Conservation (phyloP, 2,113 vertebrate genomes). For the Apistogramma diplotaenia region DNA sequence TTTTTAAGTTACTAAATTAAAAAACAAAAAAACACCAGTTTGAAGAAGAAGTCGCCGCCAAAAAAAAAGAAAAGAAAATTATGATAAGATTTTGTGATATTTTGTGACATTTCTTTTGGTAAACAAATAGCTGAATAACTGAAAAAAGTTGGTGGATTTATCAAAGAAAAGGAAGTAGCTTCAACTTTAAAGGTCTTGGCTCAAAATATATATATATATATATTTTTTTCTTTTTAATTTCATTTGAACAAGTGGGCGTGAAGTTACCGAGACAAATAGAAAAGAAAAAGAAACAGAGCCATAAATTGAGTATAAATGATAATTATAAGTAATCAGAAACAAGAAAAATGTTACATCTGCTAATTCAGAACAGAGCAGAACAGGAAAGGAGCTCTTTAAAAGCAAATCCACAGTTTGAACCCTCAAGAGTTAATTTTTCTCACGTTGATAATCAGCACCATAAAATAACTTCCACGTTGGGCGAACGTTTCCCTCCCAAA, state of each 20-base stretch:
- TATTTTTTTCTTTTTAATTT: not conserved
- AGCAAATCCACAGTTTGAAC: not conserved
- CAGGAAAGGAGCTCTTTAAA: not conserved
- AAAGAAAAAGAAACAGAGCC: not conserved
- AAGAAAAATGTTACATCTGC: not conserved
- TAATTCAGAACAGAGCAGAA: not conserved
- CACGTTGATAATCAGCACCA: not conserved
- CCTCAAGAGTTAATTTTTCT: rapidly evolving
- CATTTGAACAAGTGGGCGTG: rapidly evolving
- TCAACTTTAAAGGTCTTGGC: not conserved
- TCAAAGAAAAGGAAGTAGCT: not conserved
- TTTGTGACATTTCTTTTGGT: not conserved
- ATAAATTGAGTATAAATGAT: not conserved
- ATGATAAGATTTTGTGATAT: not conserved
- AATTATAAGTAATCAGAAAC: not conserved
- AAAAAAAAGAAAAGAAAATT: not conserved
- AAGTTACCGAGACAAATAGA: not conserved
- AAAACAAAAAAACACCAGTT: not conserved
- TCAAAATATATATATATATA: not conserved
- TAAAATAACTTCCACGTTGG: not conserved
- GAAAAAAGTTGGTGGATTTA: not conserved
- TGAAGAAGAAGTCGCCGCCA: not conserved
- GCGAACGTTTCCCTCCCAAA: not conserved
- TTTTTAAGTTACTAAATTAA: not conserved
- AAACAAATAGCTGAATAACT: not conserved